Evolutionary conservation across 2,888 invertebrate species (phyloP).

Genomic region (Calliopum simillimum): DNA sequence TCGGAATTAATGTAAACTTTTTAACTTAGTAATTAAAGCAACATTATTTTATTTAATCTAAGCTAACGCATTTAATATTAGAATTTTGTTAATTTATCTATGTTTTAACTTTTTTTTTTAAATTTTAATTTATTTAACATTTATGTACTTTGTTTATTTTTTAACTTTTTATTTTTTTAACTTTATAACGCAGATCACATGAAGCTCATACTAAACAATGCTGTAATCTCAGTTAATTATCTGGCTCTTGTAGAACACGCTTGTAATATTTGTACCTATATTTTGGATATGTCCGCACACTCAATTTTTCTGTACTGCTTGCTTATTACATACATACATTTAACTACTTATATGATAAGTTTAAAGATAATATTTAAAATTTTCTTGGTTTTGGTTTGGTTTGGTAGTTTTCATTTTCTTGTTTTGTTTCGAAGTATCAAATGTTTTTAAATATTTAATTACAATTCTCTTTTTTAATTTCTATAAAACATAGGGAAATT

Average conservation of each 20-base stretch:
- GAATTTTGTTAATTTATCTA: no score
- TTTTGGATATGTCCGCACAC: constrained; percentile 1
- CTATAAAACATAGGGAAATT: constrained; percentile 53
- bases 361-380: not conserved
- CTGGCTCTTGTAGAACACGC: constrained; percentile 10
- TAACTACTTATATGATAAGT: no score
- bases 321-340: not conserved
- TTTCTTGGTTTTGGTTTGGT: constrained; percentile 22
- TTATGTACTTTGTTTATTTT: no score
- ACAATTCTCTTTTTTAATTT: constrained; percentile 37
- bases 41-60: no score
- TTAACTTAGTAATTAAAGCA: no score
- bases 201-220: constrained; percentile 38
- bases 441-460: constrained; percentile 19
- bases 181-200: constrained; percentile 14
- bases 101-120: constrained; percentile 10
- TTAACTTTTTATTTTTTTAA: not conserved
- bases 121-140: not conserved
- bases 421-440: not conserved
- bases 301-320: no score
- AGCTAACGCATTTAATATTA: no score
- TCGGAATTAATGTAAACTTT: no score
- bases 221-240: constrained; percentile 38
- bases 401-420: constrained; percentile 8
- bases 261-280: not conserved